These are phyloP conservation scores for Ectropis grisescens DNA, from an alignment of 1,140 invertebrate species.

Conservation along the genomic window DNA sequence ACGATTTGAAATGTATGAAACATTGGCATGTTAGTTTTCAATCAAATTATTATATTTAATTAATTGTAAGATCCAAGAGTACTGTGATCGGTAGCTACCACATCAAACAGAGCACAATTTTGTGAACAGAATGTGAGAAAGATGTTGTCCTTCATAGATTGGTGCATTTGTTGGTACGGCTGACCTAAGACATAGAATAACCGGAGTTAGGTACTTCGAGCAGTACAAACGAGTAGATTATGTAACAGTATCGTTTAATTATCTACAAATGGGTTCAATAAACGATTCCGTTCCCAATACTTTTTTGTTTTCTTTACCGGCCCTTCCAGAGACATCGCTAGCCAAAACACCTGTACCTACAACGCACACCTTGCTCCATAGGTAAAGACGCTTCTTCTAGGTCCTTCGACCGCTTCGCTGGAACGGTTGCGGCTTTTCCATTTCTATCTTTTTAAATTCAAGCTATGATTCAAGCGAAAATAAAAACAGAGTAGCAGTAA, in stretches of 20 bases:
- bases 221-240: constrained; percentile 64
- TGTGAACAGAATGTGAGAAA: constrained; percentile 3
- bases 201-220: constrained; percentile 63
- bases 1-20: too few species aligned
- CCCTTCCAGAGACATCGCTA: too few species aligned
- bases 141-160: constrained; percentile 27
- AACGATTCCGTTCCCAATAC: constrained; percentile 68
- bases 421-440: too few species aligned
- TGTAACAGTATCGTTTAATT: constrained; percentile 55
- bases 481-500: too few species aligned
- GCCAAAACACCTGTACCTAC: too few species aligned
- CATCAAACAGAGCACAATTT: constrained; percentile 1
- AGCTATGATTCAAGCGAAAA: too few species aligned
- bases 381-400: too few species aligned
- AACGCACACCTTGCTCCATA: too few species aligned
- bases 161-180: constrained; percentile 51
- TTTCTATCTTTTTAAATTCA: too few species aligned
- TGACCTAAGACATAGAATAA: constrained; percentile 53
- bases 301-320: constrained; percentile 34
- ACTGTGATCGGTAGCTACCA: constrained; percentile 62
- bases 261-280: constrained; percentile 66
- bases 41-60: constrained; percentile 7
- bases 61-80: constrained; percentile 47
- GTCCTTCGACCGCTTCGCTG: too few species aligned
- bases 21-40: too few species aligned